A percentile compares a stretch with the other conserved stretches of the same genome.
Conservation (phyloP, 2,888 invertebrate species). For the Pachymerium ferrugineum region DNA sequence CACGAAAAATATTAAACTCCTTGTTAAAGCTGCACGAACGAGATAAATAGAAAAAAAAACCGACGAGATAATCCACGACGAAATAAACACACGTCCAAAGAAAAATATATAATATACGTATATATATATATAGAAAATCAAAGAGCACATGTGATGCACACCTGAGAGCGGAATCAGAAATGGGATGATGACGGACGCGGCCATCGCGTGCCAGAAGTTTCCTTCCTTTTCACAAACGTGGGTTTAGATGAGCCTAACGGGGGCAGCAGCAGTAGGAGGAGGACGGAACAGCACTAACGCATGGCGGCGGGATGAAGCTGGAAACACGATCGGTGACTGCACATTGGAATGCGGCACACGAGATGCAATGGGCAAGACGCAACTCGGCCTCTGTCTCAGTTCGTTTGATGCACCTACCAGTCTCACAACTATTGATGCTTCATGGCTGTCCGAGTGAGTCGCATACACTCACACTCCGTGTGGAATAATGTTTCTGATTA, state of each 20-base stretch:
- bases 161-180: slow-evolving; percentile 38
- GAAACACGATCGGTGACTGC: slow-evolving; percentile 4
- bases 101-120: no score
- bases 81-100: neutral
- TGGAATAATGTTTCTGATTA: slow-evolving; percentile 24
- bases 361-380: neutral
- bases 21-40: no score
- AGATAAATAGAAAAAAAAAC: neutral
- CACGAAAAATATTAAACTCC: no score
- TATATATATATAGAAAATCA: neutral
- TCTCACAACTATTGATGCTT: slow-evolving; percentile 14
- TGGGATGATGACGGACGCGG: slow-evolving; percentile 37
- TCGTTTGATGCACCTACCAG: neutral
- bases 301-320: slow-evolving; percentile 12
- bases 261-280: slow-evolving; percentile 24
- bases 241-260: slow-evolving; percentile 9
- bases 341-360: neutral
- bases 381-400: neutral
- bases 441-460: slow-evolving; percentile 24
- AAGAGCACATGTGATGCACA: slow-evolving; percentile 23
- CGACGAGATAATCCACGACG: neutral
- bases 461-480: neutral
- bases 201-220: slow-evolving; percentile 32
- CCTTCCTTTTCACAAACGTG: slow-evolving; percentile 55
- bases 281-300: slow-evolving; percentile 27